Evolutionary conservation across 2,797 vertebrate genomes (phyloP).

Genomic region (Chelmon rostratus): DNA sequence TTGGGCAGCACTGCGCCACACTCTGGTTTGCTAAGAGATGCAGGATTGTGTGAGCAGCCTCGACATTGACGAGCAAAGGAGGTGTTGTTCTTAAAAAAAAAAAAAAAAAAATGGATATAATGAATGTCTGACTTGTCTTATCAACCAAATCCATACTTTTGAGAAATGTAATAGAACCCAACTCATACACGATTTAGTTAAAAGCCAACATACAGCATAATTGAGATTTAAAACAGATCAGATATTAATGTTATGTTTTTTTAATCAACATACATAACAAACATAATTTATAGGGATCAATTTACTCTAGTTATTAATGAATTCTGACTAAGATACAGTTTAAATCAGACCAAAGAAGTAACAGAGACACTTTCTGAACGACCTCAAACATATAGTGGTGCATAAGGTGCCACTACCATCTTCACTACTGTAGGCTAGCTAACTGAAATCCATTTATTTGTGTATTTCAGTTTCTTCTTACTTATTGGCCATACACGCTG

Average conservation of each 20-base stretch:
- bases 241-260: background rate
- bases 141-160: slow-evolving; percentile 14
- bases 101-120: slow-evolving; percentile 16
- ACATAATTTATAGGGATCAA: background rate
- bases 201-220: background rate
- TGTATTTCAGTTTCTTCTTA: no score
- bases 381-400: no score
- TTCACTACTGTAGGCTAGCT: no score
- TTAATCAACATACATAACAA: background rate
- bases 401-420: no score
- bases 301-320: background rate
- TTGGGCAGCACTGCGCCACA: slow-evolving; percentile 35
- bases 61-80: background rate
- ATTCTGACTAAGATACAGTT: background rate
- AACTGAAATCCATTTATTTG: no score
- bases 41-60: background rate
- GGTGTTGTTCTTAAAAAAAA: background rate
- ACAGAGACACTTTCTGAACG: background rate
- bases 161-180: background rate
- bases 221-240: background rate
- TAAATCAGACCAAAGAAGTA: background rate
- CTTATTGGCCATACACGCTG: no score
- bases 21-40: slow-evolving; percentile 24
- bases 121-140: background rate
- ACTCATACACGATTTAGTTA: background rate